Evolutionary conservation across 2,113 vertebrate species (phyloP), one percentile per base, ranked within the genome.

Genomic region (Cariama cristata): DNA sequence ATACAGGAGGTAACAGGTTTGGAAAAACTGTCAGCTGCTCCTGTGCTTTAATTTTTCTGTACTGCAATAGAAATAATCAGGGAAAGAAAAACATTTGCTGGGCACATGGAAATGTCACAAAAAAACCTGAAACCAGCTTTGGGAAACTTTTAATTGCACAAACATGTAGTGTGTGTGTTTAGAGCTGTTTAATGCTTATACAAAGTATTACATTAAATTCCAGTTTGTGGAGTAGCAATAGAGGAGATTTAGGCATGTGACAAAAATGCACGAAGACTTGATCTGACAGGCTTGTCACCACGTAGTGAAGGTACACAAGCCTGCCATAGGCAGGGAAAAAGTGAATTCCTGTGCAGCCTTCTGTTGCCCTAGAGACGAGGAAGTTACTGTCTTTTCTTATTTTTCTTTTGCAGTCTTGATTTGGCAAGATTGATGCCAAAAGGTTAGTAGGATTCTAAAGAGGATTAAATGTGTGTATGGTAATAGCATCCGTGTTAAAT

Each of bases 401-500:
- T 76, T 68, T 6, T 26, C 11, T 64, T 60, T 30, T 66, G 33
- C 21, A 9, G 18, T 30, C 33, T 27, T 80, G 30, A 1, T 69
- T 73, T 68, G 55, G 38, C n/a, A 63, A 49, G 68, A 4, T 7
- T 15, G 14, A 45, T 28, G 32, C 64, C 69, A 16, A 6, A 58
- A 60, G 42, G 38, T 10, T 62, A 59, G 55, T 1, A 4, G 77
- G 22, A 2, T 40, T 80, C 63, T 22, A 19, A 56, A 12, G 50
- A 30, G 40, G 9, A 8, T 89, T 88, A 15, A 56, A 47, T 0
- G 1, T 22, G 38, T 13, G 7, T 7, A 0, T 80, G 68, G 35
- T 60, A 55, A 0, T 32, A 30, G 14, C 60, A 30, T 7, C 60
- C 30, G 0, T 1, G 0, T n/a, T 45, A 20, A 49, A 8, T 7